phyloP scores from a whole-genome alignment of 1,140 invertebrate genomes.

The Magallana gigas region DNA sequence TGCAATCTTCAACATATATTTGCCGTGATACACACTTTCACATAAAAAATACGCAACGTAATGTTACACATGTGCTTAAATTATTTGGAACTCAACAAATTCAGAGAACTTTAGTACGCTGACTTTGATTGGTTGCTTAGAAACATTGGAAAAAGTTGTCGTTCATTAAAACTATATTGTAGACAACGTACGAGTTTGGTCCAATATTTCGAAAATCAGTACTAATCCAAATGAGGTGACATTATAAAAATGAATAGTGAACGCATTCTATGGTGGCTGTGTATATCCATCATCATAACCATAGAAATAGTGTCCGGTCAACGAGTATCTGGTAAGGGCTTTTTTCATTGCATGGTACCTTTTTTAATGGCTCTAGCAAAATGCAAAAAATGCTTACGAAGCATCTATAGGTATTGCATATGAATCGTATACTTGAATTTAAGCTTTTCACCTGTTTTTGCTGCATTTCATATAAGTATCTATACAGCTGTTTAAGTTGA shows the following conservation, averaged over 20 bases:
- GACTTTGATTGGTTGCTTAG: not conserved
- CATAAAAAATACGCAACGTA: not conserved
- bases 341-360: no score
- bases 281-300: not conserved
- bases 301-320: constrained; percentile 10
- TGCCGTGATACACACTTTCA: not conserved
- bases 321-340: not conserved
- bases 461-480: no score
- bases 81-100: not conserved
- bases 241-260: constrained; percentile 11
- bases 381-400: no score
- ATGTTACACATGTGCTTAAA: not conserved
- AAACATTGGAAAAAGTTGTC: not conserved
- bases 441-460: no score
- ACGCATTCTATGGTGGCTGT: not conserved
- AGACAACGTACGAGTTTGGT: not conserved
- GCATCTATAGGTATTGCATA: no score
- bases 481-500: no score
- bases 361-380: no score
- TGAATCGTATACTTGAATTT: no score
- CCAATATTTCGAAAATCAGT: not conserved
- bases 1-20: not conserved
- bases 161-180: not conserved
- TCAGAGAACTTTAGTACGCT: not conserved
- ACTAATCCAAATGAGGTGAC: constrained; percentile 14